Percentiles rank a stretch among this genome's conserved stretches.
Conservation (phyloP, 2,113 vertebrate genomes). For the Lepus timidus region DNA sequence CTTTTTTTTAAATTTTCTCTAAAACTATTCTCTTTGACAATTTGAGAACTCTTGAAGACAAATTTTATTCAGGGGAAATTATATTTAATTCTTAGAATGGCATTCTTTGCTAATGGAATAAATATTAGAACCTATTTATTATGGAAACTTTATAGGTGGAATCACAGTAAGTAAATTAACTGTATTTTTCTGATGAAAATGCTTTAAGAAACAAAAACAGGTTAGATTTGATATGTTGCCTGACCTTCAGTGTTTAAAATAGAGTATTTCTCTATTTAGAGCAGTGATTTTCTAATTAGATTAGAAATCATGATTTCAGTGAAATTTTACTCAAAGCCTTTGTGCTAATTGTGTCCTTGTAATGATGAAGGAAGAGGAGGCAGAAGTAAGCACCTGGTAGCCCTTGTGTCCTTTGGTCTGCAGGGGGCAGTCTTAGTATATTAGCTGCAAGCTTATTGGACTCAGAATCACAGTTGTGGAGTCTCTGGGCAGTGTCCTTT, state of each 20-base stretch:
- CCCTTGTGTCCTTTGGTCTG: neutral
- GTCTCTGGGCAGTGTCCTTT: slow-evolving; percentile 18
- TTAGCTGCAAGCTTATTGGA: neutral
- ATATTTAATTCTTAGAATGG: neutral
- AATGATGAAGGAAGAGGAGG: neutral
- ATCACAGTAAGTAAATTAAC: neutral
- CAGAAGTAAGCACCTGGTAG: neutral
- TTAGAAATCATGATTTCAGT: slow-evolving; percentile 25
- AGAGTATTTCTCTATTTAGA: neutral
- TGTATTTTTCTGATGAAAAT: neutral
- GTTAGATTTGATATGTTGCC: slow-evolving; percentile 10
- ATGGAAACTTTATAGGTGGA: slow-evolving; percentile 5
- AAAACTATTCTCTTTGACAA: slow-evolving; percentile 5
- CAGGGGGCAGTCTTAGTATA: neutral
- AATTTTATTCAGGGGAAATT: neutral
- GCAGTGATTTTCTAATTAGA: neutral
- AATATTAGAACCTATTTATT: neutral
- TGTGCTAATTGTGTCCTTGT: neutral
- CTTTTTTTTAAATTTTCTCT: neutral
- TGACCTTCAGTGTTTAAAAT: neutral
- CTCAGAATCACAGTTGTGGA: neutral
- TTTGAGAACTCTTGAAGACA: neutral
- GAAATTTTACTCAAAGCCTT: slow-evolving; percentile 1
- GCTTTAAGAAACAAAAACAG: slow-evolving; percentile 13
- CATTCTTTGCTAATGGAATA: slow-evolving; percentile 20